Conservation (phyloP, 2,888 invertebrate species). For the Hyppa rectilinea region DNA sequence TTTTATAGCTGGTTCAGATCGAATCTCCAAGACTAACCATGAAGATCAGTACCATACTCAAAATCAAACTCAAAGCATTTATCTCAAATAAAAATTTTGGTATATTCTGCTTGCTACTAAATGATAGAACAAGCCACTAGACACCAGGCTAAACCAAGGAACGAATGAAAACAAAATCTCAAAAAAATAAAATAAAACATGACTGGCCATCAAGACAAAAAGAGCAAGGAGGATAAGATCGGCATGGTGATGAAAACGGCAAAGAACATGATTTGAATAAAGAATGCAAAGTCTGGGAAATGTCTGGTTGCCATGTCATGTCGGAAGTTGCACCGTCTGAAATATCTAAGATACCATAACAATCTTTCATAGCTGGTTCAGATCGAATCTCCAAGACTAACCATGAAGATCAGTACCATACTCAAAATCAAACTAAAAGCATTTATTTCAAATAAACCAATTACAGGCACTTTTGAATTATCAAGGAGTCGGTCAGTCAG, state of each 20-base stretch:
- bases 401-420: neutral
- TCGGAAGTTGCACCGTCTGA: neutral
- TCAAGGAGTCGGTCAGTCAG: too few species aligned
- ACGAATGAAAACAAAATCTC: neutral
- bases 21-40: neutral
- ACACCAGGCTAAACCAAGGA: neutral
- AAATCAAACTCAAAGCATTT: too few species aligned
- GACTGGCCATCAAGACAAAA: neutral
- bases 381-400: neutral
- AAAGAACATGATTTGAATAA: neutral
- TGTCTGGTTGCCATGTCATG: neutral
- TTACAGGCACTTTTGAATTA: too few species aligned
- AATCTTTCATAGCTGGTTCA: neutral
- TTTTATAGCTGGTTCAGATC: neutral
- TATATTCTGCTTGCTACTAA: too few species aligned
- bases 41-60: neutral
- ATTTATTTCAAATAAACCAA: too few species aligned
- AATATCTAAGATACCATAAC: neutral
- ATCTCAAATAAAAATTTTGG: too few species aligned
- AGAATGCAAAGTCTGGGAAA: neutral
- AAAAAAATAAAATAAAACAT: neutral
- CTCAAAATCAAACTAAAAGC: too few species aligned
- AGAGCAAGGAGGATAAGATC: conserved; percentile 16
- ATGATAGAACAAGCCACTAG: too few species aligned
- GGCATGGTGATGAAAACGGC: neutral